phyloP scores from a whole-genome alignment of 2,113 vertebrate genomes.

The Balaeniceps rex region DNA sequence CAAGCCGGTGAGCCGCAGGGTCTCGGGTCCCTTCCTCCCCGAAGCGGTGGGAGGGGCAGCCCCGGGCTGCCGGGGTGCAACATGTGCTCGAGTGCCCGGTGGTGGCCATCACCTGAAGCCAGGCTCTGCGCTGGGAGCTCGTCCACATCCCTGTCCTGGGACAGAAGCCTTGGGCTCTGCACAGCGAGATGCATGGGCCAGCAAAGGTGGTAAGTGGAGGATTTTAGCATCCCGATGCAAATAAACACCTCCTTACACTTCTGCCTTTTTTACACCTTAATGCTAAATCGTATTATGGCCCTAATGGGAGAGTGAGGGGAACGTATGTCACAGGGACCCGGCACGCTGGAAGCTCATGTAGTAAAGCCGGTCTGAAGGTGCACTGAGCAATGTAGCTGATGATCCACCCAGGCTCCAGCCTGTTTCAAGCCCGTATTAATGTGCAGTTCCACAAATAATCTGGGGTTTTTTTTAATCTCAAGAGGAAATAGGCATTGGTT shows the following conservation, averaged over 20 bases:
- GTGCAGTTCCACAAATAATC: background rate
- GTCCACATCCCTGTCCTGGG: background rate
- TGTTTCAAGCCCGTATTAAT: background rate
- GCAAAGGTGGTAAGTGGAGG: background rate
- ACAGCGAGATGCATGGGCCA: fast-evolving
- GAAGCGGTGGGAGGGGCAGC: background rate
- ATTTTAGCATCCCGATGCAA: background rate
- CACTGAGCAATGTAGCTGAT: background rate
- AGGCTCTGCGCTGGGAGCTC: background rate
- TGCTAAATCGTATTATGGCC: background rate
- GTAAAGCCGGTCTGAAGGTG: background rate
- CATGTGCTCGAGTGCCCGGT: fast-evolving
- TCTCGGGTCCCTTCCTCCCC: background rate
- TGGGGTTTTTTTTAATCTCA: background rate
- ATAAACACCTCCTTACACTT: background rate
- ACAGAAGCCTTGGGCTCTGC: background rate
- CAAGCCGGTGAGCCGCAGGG: fast-evolving
- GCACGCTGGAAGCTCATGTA: background rate
- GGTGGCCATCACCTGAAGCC: background rate
- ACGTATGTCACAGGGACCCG: fast-evolving
- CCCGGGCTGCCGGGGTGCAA: fast-evolving
- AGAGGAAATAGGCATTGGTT: background rate
- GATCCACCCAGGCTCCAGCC: background rate
- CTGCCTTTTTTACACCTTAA: background rate
- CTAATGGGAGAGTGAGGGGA: background rate